Evolutionary conservation across 1,140 invertebrate genomes (phyloP).

Genomic region (Lordiphosa mommai): DNA sequence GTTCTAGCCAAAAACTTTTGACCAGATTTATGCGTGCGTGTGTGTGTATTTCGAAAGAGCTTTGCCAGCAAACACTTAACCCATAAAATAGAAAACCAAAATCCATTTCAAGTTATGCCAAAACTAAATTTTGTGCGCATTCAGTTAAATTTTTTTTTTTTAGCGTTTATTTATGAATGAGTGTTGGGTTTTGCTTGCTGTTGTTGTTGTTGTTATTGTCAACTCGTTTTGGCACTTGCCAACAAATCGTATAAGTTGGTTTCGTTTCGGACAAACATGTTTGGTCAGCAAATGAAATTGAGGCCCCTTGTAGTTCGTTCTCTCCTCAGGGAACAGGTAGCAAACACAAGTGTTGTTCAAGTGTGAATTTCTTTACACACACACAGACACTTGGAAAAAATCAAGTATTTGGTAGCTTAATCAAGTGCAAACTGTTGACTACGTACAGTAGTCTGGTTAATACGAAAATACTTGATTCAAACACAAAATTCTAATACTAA

Average conservation of each 20-base stretch:
- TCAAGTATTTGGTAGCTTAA: too few species aligned
- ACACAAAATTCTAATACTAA: too few species aligned
- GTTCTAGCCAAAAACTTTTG: conserved; percentile 3
- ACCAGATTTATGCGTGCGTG: conserved; percentile 15
- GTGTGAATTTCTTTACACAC: too few species aligned
- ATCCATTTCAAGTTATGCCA: conserved; percentile 48
- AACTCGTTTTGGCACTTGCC: conserved; percentile 4
- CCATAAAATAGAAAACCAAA: conserved; percentile 52
- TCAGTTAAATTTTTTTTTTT: conserved; percentile 33
- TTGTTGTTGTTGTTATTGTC: background rate
- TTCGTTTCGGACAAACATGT: conserved; percentile 19
- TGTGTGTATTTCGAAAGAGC: conserved; percentile 20
- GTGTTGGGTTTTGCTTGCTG: background rate
- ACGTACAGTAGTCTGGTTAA: too few species aligned
- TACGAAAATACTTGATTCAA: too few species aligned
- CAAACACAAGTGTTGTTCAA: too few species aligned
- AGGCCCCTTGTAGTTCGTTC: too few species aligned
- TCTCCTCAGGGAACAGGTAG: too few species aligned
- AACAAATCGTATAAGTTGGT: conserved; percentile 31
- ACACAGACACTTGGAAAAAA: too few species aligned
- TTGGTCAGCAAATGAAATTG: conserved; percentile 32
- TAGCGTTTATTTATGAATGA: conserved; percentile 27
- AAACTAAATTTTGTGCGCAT: conserved; percentile 37
- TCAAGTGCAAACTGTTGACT: too few species aligned
- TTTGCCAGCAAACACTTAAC: conserved; percentile 51